phyloP scores from a whole-genome alignment of 2,113 vertebrate genomes.

The Sminthopsis crassicaudata region DNA sequence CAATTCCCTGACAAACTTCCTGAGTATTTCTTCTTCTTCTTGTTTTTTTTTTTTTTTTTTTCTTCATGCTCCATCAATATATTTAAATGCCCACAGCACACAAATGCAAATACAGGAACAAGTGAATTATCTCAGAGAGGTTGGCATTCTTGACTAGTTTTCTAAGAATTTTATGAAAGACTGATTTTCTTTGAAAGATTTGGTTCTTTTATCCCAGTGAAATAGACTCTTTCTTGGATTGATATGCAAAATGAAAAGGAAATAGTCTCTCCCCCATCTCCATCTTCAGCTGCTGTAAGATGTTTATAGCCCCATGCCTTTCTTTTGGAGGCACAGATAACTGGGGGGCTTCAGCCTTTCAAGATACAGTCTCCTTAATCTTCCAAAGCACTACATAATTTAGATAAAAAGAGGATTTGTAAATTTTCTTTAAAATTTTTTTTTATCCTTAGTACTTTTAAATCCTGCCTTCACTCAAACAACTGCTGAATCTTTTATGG shows the following conservation, averaged over 20 bases:
- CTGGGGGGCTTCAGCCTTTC: background rate
- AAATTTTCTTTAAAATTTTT: background rate
- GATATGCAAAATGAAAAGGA: background rate
- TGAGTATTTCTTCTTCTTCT: background rate
- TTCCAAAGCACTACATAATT: slow-evolving; percentile 47
- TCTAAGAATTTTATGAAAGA: slow-evolving; percentile 59
- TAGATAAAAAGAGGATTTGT: slow-evolving; percentile 35
- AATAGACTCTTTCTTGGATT: background rate
- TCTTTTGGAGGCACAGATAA: background rate
- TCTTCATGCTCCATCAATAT: background rate
- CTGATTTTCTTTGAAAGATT: slow-evolving; percentile 37
- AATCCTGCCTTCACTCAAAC: background rate
- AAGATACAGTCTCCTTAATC: slow-evolving; percentile 19
- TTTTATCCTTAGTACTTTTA: background rate
- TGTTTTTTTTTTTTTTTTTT: background rate
- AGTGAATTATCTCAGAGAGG: slow-evolving; percentile 10
- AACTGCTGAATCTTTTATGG: background rate
- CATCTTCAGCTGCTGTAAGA: background rate
- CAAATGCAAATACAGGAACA: slow-evolving; percentile 34
- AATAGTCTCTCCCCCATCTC: background rate
- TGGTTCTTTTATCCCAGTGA: background rate
- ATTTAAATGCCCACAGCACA: slow-evolving; percentile 10
- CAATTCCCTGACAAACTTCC: background rate
- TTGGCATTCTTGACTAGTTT: slow-evolving; percentile 50
- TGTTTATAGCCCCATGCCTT: background rate